Percentiles rank a stretch among this genome's conserved stretches.
phyloP scores from a whole-genome alignment of 2,888 invertebrate genomes.

The Drosophila maculinotata region DNA sequence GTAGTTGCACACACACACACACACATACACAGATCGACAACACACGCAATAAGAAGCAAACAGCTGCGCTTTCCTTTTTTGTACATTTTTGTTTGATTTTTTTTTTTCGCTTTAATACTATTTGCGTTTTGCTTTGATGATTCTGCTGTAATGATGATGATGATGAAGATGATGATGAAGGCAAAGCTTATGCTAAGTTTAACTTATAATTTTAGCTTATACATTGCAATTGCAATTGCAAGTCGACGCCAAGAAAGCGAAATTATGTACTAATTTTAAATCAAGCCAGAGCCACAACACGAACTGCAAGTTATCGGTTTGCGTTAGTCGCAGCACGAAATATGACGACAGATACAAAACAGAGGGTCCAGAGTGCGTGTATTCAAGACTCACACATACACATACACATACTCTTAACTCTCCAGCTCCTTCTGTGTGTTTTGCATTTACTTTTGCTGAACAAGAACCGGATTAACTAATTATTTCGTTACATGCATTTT shows the following conservation, averaged over 20 bases:
- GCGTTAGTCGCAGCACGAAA: too few species aligned
- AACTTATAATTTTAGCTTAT: constrained; percentile 72
- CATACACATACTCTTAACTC: constrained; percentile 3
- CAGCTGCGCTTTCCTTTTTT: constrained; percentile 64
- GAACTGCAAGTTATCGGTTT: constrained; percentile 16
- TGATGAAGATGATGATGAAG: constrained; percentile 24
- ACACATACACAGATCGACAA: constrained; percentile 6
- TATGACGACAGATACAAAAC: constrained; percentile 23
- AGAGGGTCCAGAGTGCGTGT: constrained; percentile 2
- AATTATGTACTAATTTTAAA: constrained; percentile 44
- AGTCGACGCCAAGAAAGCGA: constrained; percentile 51
- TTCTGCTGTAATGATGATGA: constrained; percentile 26
- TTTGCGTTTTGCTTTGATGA: constrained; percentile 39
- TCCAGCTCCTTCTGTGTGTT: constrained; percentile 22
- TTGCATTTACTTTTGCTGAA: constrained; percentile 51
- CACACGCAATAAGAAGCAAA: constrained; percentile 50
- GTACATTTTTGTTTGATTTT: constrained; percentile 69
- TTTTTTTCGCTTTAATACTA: constrained; percentile 34
- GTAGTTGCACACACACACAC: constrained; percentile 33
- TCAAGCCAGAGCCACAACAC: constrained; percentile 12
- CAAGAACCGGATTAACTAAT: constrained; percentile 16
- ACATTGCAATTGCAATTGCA: constrained; percentile 60
- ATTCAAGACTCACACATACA: not conserved
- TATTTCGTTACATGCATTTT: constrained; percentile 43
- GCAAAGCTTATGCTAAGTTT: constrained; percentile 63